A percentile compares a stretch with the other conserved stretches of the same genome.
phyloP scores from a whole-genome alignment of 2,113 vertebrate species.

The Aleadryas rufinucha region DNA sequence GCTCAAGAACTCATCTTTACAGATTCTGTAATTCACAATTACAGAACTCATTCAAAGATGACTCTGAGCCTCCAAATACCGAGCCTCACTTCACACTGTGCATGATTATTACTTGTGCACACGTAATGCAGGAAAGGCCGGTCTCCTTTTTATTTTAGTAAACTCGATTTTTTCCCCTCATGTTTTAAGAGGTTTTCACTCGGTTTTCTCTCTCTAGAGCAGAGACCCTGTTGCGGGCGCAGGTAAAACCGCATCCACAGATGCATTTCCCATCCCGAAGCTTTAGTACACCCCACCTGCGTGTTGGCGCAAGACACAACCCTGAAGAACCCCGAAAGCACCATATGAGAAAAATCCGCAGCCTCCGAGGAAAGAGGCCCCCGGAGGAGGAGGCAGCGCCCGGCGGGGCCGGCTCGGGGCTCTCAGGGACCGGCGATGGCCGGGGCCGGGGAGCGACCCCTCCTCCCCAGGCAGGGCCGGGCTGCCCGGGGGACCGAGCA shows the following conservation, averaged over 20 bases:
- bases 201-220: not conserved
- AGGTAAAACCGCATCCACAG: not conserved
- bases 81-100: not conserved
- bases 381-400: not conserved
- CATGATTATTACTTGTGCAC: not conserved
- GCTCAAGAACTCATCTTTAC: not conserved
- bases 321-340: not conserved
- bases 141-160: not conserved
- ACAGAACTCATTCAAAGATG: not conserved
- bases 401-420: not conserved
- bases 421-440: not conserved
- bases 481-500: not conserved
- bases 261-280: not conserved
- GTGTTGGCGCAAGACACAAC: not conserved
- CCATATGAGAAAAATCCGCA: not conserved
- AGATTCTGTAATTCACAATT: not conserved
- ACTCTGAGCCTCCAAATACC: not conserved
- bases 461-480: not conserved
- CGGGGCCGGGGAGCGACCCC: not conserved
- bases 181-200: not conserved
- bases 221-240: not conserved
- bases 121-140: not conserved
- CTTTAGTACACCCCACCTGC: not conserved
- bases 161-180: not conserved
- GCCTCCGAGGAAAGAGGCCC: not conserved